Evolutionary conservation across 64 coral and sea anemone species (phyloP), one percentile per base, ranked within the genome.

Genomic region (Platygyra sinensis): DNA sequence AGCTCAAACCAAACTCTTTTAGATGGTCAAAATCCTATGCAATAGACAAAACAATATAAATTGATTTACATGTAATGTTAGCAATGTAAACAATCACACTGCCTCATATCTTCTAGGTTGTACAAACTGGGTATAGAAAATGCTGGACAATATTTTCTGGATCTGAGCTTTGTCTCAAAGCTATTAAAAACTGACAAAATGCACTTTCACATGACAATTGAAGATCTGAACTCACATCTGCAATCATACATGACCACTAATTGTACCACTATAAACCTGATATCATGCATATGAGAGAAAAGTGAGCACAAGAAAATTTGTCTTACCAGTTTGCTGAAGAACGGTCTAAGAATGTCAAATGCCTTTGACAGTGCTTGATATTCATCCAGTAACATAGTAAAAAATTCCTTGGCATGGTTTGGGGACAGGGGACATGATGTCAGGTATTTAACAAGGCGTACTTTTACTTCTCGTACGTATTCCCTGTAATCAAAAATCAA

Each of bases 301-400:
- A 69, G 10, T n/a, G n/a, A n/a, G 9, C 6, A 10, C 1, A 7
- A 0, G 0, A 69, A n/a, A 62, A 29, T 28, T 46, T 5, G 33
- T 63, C 87, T 82, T 84, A 94, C 92, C 92, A 94, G 87, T 72
- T 85, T 89, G 36, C 30, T 72, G 54, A 94, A 94, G 29, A 89
- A 94, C 18, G 92, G 92, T 25, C 76, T 83, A 5, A 94, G 87
- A 67, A 94, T 84, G 57, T 84, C 92, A 11, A 82, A 89, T 5
- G 92, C 92, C 25, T 80, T 94, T 84, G 86, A 94, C 8, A 94
- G 79, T 2, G 92, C 87, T 78, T 94, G 87, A 52, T 94, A 94
- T 74, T 94, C 92, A 67, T 94, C 92, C 78, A 94, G 86, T 77
- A 94, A 89, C 92, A 94, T 94, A 12, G 79, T 89, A 74, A 94